These are phyloP conservation scores for Tenthredo livida DNA, from an alignment of 2,888 invertebrate species.

Conservation along the genomic window DNA sequence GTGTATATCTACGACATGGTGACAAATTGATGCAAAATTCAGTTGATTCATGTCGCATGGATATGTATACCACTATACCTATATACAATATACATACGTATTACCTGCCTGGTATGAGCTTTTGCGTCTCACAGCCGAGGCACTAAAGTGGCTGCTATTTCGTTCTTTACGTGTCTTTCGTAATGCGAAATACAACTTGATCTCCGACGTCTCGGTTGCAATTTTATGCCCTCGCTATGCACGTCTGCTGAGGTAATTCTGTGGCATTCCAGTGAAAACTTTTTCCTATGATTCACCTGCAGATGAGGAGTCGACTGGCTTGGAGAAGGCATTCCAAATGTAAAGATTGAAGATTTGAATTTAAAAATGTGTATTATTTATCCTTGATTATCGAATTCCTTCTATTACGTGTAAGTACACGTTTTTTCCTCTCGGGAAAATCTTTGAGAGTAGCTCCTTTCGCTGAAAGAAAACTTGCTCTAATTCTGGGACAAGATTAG, in stretches of 20 bases:
- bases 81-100: not conserved
- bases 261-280: not conserved
- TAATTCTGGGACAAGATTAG: conserved; percentile 67
- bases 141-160: conserved; percentile 40
- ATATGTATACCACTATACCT: conserved; percentile 3
- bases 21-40: conserved; percentile 42
- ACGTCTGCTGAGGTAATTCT: conserved; percentile 25
- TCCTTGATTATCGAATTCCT: not conserved
- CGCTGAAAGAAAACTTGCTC: conserved; percentile 63
- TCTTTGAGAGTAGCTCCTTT: conserved; percentile 35
- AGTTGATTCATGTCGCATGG: not conserved
- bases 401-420: not conserved
- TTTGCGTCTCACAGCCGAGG: conserved; percentile 12
- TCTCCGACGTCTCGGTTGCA: not conserved
- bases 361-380: not conserved
- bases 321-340: not conserved
- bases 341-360: not conserved
- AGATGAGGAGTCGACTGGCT: not conserved
- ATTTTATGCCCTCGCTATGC: conserved; percentile 31
- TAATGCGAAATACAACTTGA: conserved; percentile 45
- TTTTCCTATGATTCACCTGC: conserved; percentile 8
- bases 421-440: not conserved
- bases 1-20: not conserved
- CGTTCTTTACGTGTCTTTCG: conserved; percentile 42
- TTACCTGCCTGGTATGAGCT: conserved; percentile 29